Conservation (phyloP, 2,797 vertebrate genomes). For the Ara ararauna region DNA sequence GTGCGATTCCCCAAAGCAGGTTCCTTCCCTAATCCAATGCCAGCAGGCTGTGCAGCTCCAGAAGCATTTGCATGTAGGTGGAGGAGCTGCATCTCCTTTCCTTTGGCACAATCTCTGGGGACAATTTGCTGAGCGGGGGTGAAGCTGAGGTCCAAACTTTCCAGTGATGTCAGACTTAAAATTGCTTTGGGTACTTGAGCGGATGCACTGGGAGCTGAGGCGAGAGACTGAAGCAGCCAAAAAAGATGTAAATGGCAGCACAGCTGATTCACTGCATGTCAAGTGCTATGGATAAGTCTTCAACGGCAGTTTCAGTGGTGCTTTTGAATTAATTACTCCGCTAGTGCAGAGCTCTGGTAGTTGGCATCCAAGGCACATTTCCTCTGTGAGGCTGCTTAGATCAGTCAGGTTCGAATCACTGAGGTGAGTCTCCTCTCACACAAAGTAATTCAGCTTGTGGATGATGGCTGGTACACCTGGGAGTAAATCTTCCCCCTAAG, state of each 20-base stretch:
- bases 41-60: constrained; percentile 72
- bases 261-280: constrained; percentile 45
- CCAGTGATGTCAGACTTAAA: constrained; percentile 52
- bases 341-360: constrained; percentile 67
- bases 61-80: constrained; percentile 82
- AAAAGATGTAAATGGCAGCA: constrained; percentile 50
- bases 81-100: constrained; percentile 61
- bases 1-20: constrained; percentile 78
- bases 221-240: constrained; percentile 39
- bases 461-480: constrained; percentile 38
- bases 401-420: constrained; percentile 46
- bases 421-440: constrained; percentile 64
- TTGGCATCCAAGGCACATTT: constrained; percentile 75
- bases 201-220: constrained; percentile 21
- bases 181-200: not conserved
- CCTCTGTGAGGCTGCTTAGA: constrained; percentile 53
- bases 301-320: constrained; percentile 41
- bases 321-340: constrained; percentile 54
- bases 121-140: constrained; percentile 65
- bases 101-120: not conserved
- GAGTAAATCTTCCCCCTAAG: constrained; percentile 55
- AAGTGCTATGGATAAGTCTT: constrained; percentile 39
- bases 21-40: constrained; percentile 83
- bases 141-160: constrained; percentile 72
- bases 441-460: constrained; percentile 63